phyloP scores from a whole-genome alignment of 1,140 invertebrate genomes.

The Potamilus streckersoni region DNA sequence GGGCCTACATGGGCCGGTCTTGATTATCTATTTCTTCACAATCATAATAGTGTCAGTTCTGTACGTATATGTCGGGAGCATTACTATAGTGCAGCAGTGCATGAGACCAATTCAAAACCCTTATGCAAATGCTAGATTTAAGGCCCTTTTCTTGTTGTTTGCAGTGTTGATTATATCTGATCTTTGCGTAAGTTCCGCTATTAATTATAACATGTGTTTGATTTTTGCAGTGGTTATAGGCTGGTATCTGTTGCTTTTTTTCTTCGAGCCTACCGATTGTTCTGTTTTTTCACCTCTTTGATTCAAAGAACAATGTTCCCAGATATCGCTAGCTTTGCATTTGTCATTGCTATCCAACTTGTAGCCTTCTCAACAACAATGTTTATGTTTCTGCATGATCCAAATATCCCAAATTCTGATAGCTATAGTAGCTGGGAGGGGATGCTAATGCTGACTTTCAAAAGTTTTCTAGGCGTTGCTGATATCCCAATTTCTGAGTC shows the following conservation, averaged over 20 bases:
- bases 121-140: conserved; percentile 17
- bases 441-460: conserved; percentile 32
- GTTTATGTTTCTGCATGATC: conserved; percentile 24
- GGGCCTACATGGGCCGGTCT: not conserved
- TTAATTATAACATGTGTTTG: conserved; percentile 12
- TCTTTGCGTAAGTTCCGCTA: not conserved
- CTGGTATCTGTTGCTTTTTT: conserved; percentile 43
- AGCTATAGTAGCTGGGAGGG: too few species aligned
- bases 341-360: conserved; percentile 38
- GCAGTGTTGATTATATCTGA: conserved; percentile 40
- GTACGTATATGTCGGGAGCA: conserved; percentile 2
- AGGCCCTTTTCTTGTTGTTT: conserved; percentile 38
- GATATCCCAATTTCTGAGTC: conserved; percentile 42
- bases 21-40: conserved; percentile 9
- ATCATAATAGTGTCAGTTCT: conserved; percentile 20
- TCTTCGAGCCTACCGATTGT: conserved; percentile 27
- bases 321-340: conserved; percentile 38
- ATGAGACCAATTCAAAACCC: conserved; percentile 9
- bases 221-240: conserved; percentile 36
- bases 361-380: conserved; percentile 47
- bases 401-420: not conserved
- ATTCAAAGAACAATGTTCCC: conserved; percentile 38
- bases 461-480: conserved; percentile 47
- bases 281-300: conserved; percentile 46
- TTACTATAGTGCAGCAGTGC: not conserved